Conservation (phyloP, 2,113 vertebrate species). For the Columbina picui region DNA sequence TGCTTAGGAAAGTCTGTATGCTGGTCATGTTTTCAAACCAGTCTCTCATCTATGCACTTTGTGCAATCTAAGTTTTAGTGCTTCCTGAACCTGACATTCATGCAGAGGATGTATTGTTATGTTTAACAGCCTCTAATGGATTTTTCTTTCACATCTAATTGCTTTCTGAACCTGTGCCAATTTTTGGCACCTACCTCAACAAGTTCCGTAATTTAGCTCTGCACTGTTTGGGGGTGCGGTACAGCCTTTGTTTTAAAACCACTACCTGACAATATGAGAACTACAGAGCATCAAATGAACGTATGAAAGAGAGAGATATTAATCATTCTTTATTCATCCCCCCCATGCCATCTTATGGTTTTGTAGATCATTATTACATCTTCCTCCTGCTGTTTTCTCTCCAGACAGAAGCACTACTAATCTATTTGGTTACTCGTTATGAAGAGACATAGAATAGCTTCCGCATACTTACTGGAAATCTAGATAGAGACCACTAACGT, state of each 20-base stretch:
- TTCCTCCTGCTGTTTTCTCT: conserved; percentile 29
- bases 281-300: conserved; percentile 35
- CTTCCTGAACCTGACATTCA: conserved; percentile 45
- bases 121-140: conserved; percentile 68
- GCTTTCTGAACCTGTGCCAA: conserved; percentile 57
- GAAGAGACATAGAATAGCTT: conserved; percentile 31
- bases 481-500: not conserved
- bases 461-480: conserved; percentile 34
- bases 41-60: not conserved
- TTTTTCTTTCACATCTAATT: conserved; percentile 59
- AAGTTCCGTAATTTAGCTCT: not conserved
- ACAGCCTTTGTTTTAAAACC: conserved; percentile 53
- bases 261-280: not conserved
- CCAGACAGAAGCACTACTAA: conserved; percentile 29
- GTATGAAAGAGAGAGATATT: not conserved
- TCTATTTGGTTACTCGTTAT: conserved; percentile 44
- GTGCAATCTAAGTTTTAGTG: conserved; percentile 46
- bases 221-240: not conserved
- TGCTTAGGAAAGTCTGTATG: not conserved
- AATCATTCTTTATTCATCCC: conserved; percentile 58
- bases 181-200: conserved; percentile 45
- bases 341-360: not conserved
- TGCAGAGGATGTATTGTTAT: conserved; percentile 62
- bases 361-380: conserved; percentile 44
- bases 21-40: not conserved